Evolutionary conservation across 2,888 invertebrate species (phyloP).

Genomic region (Brachylomia viminalis): DNA sequence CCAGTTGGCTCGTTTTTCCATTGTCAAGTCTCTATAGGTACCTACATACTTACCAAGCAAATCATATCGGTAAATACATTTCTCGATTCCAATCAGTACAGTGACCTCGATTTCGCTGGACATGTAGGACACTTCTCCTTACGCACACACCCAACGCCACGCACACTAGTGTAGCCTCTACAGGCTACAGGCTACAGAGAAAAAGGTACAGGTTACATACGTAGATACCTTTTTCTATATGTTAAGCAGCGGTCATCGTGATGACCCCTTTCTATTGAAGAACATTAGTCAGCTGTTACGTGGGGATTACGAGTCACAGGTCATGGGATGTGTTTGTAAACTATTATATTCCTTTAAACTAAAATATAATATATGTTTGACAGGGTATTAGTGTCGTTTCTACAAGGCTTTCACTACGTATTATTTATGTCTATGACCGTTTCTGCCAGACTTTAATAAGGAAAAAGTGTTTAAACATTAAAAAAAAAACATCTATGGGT

Average conservation of each 20-base stretch:
- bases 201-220: not conserved
- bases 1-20: conserved; percentile 2
- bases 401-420: conserved; percentile 24
- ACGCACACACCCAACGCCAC: conserved; percentile 23
- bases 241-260: conserved; percentile 36
- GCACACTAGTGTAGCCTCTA: conserved; percentile 2
- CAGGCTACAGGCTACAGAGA: not conserved
- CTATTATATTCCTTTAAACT: conserved; percentile 2
- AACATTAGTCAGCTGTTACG: conserved; percentile 45
- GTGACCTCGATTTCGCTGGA: conserved; percentile 41
- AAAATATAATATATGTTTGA: conserved; percentile 16
- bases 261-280: conserved; percentile 38
- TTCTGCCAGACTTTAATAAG: not conserved
- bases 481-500: not conserved
- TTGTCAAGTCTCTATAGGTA: conserved; percentile 5
- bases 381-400: conserved; percentile 35
- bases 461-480: not conserved
- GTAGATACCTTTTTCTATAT: conserved; percentile 22
- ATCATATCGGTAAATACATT: conserved; percentile 36
- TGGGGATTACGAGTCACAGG: conserved; percentile 28
- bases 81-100: conserved; percentile 35
- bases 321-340: conserved; percentile 11
- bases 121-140: conserved; percentile 41
- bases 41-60: not conserved
- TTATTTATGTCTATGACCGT: not conserved